Evolutionary conservation across 2,797 vertebrate genomes (phyloP).

Genomic region (Amazonetta brasiliensis): DNA sequence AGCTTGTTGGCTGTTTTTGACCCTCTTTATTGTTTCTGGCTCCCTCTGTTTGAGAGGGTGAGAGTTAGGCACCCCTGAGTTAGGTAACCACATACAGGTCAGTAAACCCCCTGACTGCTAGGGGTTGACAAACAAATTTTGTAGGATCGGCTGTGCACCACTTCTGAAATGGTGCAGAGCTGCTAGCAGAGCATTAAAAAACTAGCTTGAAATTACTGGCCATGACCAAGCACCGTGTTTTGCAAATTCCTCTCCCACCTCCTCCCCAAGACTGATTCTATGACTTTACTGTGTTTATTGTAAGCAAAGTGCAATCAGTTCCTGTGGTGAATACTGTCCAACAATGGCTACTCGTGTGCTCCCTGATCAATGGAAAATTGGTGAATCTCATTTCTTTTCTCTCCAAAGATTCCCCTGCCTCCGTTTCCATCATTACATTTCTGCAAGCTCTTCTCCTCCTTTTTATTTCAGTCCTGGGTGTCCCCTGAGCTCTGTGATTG

Average conservation of each 20-base stretch:
- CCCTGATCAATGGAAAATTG: conserved; percentile 9
- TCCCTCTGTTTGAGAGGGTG: background rate
- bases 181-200: background rate
- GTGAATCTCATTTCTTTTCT: conserved; percentile 8
- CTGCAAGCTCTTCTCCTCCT: conserved; percentile 30
- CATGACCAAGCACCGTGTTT: background rate
- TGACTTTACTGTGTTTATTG: background rate
- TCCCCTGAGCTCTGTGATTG: conserved; percentile 59
- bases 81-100: rapidly evolving
- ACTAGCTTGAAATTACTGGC: background rate
- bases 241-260: background rate
- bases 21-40: background rate
- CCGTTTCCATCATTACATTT: background rate
- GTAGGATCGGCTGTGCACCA: rapidly evolving
- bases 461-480: conserved; percentile 51
- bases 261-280: background rate
- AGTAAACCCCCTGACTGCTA: background rate
- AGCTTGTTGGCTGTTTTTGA: background rate
- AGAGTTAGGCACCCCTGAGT: background rate
- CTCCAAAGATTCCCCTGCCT: background rate
- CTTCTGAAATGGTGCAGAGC: background rate
- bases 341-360: background rate
- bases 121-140: rapidly evolving
- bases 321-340: background rate
- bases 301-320: background rate